phyloP scores from a whole-genome alignment of 2,113 vertebrate genomes.

The Nycticebus coucang region DNA sequence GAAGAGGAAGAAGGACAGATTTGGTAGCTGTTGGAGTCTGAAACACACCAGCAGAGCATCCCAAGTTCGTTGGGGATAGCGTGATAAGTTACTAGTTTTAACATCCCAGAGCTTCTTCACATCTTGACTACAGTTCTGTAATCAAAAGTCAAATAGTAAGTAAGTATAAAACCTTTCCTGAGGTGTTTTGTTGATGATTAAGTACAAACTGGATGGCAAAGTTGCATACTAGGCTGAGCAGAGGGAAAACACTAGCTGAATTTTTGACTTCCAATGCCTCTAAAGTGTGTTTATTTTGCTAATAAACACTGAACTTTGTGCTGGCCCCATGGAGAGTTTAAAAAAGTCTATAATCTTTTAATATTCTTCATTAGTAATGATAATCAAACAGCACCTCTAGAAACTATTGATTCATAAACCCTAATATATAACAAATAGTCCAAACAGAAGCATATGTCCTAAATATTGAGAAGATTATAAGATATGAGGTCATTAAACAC shows the following conservation, averaged over 20 bases:
- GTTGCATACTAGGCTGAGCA: neutral
- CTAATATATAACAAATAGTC: neutral
- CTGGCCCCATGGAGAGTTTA: neutral
- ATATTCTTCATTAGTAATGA: neutral
- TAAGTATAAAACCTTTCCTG: constrained; percentile 24
- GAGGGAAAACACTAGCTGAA: neutral
- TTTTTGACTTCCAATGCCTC: constrained; percentile 10
- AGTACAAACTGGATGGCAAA: constrained; percentile 33
- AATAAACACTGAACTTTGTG: neutral
- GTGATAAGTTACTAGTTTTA: constrained; percentile 6
- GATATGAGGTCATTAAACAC: constrained; percentile 1
- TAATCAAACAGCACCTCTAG: neutral
- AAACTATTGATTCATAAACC: neutral
- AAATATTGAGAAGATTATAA: constrained; percentile 5
- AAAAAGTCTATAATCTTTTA: neutral
- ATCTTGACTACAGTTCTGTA: constrained; percentile 7
- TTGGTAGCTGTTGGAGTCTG: neutral
- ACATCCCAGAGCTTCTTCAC: constrained; percentile 23
- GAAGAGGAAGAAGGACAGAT: neutral
- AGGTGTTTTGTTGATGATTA: constrained; percentile 30
- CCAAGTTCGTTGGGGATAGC: neutral
- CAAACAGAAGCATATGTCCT: constrained; percentile 5
- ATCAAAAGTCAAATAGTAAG: constrained; percentile 41
- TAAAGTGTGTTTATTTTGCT: constrained; percentile 29
- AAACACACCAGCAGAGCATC: neutral